Evolutionary conservation across 2,888 invertebrate genomes (phyloP).

Genomic region (Drymonia ruficornis): DNA sequence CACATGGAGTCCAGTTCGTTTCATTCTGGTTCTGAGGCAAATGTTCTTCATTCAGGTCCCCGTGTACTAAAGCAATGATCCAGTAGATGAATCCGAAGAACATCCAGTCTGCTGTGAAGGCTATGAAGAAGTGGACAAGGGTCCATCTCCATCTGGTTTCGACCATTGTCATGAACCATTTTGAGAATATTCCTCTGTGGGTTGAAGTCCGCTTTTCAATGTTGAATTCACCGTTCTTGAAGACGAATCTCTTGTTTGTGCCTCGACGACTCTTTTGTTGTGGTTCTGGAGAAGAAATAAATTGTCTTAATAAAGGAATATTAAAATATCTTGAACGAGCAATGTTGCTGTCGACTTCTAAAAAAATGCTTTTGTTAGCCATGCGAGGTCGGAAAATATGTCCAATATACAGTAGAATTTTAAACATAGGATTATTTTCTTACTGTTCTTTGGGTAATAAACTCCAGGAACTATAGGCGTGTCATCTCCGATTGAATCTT

Average conservation of each 20-base stretch:
- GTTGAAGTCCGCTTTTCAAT: conserved; percentile 88
- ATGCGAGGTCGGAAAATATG: too few species aligned
- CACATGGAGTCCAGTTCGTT: conserved; percentile 92
- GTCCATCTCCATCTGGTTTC: conserved; percentile 97
- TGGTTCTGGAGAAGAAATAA: conserved; percentile 37
- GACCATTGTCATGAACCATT: conserved; percentile 92
- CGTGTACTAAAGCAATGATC: conserved; percentile 94
- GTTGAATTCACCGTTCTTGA: conserved; percentile 95
- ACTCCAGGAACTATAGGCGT: conserved; percentile 57
- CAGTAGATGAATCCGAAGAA: conserved; percentile 96
- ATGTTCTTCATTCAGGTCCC: conserved; percentile 90
- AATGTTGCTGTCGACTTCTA: too few species aligned
- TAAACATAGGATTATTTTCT: conserved; percentile 36
- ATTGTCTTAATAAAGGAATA: not conserved
- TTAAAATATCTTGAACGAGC: not conserved
- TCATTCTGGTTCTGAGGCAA: conserved; percentile 81
- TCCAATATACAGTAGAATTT: too few species aligned
- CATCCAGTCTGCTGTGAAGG: conserved; percentile 95
- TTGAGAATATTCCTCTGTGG: conserved; percentile 87
- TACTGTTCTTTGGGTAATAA: conserved; percentile 64
- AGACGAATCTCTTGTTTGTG: conserved; percentile 85
- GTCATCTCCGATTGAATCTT: conserved; percentile 22
- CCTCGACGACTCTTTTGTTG: conserved; percentile 29
- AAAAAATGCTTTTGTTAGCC: too few species aligned
- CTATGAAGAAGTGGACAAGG: conserved; percentile 91